Base-by-base conservation (phyloP, 2,113 vertebrate genomes). In the Aythya baeri region DNA sequence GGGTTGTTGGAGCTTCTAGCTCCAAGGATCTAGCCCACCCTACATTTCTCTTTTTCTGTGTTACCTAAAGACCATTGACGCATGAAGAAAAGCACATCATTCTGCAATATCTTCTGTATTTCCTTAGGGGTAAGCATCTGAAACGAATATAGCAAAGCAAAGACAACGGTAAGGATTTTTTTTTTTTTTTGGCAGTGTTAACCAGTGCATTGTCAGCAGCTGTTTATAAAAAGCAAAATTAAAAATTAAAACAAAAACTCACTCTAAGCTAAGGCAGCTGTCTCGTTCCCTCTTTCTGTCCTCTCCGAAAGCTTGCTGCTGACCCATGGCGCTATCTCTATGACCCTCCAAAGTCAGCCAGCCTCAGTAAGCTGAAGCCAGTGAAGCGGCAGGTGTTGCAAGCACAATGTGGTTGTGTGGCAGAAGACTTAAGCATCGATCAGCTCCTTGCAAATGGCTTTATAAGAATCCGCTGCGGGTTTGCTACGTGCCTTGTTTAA, bases 391-490 rank as follows among this genome's bases (percentile, higher is more conserved):
- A 71, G 46, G 49, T 71, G n/a, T 27, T 52, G n/a, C 84, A 78
- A 82, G 52, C 41, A 26, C 0, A 1, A 4, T 0, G 0, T 14
- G 67, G 54, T 44, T 6, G 6, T 46, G 65, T 78, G 21, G 36
- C 65, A 70, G 65, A 81, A 83, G 6, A 1, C 20, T 86, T 50
- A 13, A 15, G 43, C 65, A 23, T 6, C 7, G 46, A 74, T 89
- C 87, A 32, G 17, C 50, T 44, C 21, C 80, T 55, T 36, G 38
- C 52, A 61, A 82, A 44, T 25, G 34, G 29, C 65, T 83, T 70
- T 58, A 4, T 18, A 20, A 58, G 20, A 63, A 61, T 10, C 43
- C 38, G 1, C 57, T 1, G 31, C 4, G 61, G 57, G 32, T 43
- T 87, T 68, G 78, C 55, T 59, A 41, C 1, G 0, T 20, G 68